Percentiles rank a stretch among this genome's conserved stretches.
Conservation (phyloP, 1,140 invertebrate species). For the Pseudachorutes palmiensis region DNA sequence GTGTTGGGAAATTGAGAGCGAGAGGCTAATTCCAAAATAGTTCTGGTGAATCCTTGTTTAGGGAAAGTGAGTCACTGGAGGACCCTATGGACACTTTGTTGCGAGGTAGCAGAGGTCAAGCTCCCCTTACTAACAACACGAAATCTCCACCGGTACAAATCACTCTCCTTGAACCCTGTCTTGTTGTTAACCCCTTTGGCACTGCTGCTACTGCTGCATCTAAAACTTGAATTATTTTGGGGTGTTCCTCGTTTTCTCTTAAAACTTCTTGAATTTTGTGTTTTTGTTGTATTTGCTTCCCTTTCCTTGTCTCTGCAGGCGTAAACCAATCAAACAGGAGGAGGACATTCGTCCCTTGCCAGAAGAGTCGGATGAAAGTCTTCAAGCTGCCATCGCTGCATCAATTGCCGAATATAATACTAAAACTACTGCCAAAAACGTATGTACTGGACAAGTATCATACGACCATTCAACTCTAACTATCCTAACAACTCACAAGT, state of each 20-base stretch:
- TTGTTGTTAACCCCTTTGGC: constrained; percentile 8
- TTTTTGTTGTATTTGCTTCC: not conserved
- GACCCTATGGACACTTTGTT: constrained; percentile 26
- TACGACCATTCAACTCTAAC: not conserved
- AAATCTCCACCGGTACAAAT: constrained; percentile 24
- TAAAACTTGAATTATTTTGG: not conserved
- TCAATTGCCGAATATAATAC: not conserved
- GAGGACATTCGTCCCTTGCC: not conserved
- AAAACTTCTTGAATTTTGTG: not conserved
- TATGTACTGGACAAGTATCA: not conserved
- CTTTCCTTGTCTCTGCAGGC: not conserved
- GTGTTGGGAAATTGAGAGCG: too few species aligned
- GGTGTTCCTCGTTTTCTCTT: not conserved
- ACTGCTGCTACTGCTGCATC: not conserved
- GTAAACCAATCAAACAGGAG: not conserved
- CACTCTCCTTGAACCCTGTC: constrained; percentile 5
- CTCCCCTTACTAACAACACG: not conserved
- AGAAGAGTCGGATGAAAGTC: not conserved
- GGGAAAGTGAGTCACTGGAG: constrained; percentile 18
- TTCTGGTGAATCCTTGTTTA: constrained; percentile 10
- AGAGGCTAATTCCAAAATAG: too few species aligned
- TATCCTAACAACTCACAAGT: not conserved
- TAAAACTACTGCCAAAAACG: not conserved
- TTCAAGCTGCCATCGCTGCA: not conserved
- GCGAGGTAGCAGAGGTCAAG: constrained; percentile 7